Evolutionary conservation across 2,113 vertebrate genomes (phyloP).

Genomic region (Elanus axillaris): DNA sequence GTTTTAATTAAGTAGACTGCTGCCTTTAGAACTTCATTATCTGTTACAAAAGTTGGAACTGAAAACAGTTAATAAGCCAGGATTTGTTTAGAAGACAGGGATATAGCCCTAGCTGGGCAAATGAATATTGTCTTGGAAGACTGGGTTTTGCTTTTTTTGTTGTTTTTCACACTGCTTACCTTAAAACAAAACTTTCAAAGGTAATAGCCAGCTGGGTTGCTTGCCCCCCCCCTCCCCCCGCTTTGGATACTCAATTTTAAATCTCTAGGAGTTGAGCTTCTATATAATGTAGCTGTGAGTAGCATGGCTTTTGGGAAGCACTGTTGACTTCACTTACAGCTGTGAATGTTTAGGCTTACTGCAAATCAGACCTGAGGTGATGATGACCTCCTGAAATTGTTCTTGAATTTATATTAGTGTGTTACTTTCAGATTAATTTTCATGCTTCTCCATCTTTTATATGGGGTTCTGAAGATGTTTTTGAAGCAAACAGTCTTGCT

Average conservation of each 20-base stretch:
- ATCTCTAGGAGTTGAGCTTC: background rate
- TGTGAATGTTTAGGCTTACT: background rate
- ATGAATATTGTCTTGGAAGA: background rate
- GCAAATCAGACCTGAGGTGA: background rate
- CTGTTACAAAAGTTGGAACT: background rate
- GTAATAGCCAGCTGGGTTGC: background rate
- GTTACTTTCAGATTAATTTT: background rate
- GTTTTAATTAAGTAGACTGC: background rate
- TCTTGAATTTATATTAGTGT: background rate
- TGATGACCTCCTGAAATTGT: background rate
- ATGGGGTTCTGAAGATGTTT: background rate
- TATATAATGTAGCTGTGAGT: background rate
- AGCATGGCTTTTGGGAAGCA: background rate
- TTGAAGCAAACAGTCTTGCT: background rate
- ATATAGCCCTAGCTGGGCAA: background rate
- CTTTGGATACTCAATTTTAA: background rate
- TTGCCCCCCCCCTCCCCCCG: fast-evolving
- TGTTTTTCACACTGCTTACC: background rate
- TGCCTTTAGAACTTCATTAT: background rate
- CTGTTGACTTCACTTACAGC: background rate
- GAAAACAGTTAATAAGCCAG: background rate
- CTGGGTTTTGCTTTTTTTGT: background rate
- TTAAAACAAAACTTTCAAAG: background rate
- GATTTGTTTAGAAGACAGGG: background rate
- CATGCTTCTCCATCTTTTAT: background rate